phyloP scores from a whole-genome alignment of 2,888 invertebrate genomes.

The Philereme transversata region DNA sequence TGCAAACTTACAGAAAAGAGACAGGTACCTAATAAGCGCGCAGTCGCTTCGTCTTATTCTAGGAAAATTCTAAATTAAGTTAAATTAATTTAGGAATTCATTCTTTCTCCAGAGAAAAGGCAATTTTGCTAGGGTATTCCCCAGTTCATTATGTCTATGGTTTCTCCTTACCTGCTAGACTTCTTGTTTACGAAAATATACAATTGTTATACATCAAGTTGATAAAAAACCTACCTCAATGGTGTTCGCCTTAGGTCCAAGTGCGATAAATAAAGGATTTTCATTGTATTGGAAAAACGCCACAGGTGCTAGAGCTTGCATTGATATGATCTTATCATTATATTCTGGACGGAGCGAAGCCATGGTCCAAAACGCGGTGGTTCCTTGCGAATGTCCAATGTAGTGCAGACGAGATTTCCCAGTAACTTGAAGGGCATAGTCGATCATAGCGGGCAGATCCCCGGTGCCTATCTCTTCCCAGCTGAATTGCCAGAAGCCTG shows the following conservation, averaged over 20 bases:
- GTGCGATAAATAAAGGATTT: slow-evolving; percentile 67
- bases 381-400: slow-evolving; percentile 89
- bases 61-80: too few species aligned
- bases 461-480: slow-evolving; percentile 91
- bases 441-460: slow-evolving; percentile 91
- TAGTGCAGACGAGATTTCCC: slow-evolving; percentile 86
- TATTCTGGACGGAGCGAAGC: slow-evolving; percentile 84
- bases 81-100: too few species aligned
- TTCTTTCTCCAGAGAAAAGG: too few species aligned
- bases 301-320: slow-evolving; percentile 86
- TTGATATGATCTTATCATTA: slow-evolving; percentile 85
- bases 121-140: too few species aligned
- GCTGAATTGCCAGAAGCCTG: slow-evolving; percentile 88
- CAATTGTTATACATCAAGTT: too few species aligned
- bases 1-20: too few species aligned
- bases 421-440: slow-evolving; percentile 85
- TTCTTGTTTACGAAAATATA: too few species aligned
- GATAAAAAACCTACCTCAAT: slow-evolving; percentile 61
- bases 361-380: slow-evolving; percentile 86
- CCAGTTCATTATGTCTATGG: too few species aligned
- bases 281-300: slow-evolving; percentile 80
- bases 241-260: slow-evolving; percentile 60
- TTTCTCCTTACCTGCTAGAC: too few species aligned
- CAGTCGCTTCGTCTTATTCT: too few species aligned
- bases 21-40: too few species aligned